These are phyloP conservation scores for Caenorhabditis sp. DNA, from an alignment of 2,888 invertebrate species.

Conservation along the genomic window DNA sequence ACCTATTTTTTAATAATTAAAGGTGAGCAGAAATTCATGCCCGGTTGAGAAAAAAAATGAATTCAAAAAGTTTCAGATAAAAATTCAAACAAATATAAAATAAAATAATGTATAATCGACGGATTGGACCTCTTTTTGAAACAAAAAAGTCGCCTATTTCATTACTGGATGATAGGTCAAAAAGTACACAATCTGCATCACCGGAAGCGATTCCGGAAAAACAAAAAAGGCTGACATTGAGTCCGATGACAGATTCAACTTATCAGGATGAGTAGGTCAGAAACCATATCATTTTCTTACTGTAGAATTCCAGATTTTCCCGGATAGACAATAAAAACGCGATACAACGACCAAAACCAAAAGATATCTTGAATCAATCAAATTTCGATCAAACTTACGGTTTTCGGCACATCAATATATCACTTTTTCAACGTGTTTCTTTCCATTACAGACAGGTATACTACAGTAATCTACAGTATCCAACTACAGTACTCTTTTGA, in stretches of 20 bases:
- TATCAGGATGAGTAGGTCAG: conserved; percentile 1
- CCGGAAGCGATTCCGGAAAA: neutral
- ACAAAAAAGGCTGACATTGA: neutral
- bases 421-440: neutral
- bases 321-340: neutral
- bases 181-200: conserved; percentile 4
- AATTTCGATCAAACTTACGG: conserved; percentile 13
- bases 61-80: too few relatives aligned
- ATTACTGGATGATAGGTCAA: neutral
- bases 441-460: conserved; percentile 9
- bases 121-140: neutral
- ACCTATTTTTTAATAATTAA: too few relatives aligned
- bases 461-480: too few relatives aligned
- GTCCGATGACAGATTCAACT: conserved; percentile 3
- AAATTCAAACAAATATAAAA: neutral
- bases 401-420: conserved; percentile 5
- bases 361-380: conserved; percentile 12
- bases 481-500: neutral
- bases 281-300: too few relatives aligned
- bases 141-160: too few relatives aligned
- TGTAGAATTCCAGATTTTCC: conserved; percentile 3
- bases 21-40: too few relatives aligned
- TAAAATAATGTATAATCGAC: neutral
- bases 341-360: neutral
- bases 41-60: too few relatives aligned